phyloP scores from a whole-genome alignment of 2,888 invertebrate species.

The Alloplasta piceator region DNA sequence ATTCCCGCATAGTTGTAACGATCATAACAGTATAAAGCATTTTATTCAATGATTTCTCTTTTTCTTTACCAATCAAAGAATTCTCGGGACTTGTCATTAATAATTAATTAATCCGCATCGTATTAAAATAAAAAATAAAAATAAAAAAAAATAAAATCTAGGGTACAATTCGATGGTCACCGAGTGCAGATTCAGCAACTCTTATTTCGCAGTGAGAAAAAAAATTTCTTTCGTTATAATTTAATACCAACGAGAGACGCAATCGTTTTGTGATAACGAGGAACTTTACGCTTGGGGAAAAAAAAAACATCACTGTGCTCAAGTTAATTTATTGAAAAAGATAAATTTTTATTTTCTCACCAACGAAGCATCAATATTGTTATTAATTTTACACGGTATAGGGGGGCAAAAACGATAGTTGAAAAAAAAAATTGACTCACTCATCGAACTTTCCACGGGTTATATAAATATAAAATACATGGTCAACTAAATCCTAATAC shows the following conservation, averaged over 20 bases:
- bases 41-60: background rate
- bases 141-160: background rate
- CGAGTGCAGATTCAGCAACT: background rate
- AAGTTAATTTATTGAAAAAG: constrained; percentile 4
- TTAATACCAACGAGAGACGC: constrained; percentile 17
- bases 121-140: background rate
- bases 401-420: background rate
- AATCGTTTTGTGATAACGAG: constrained; percentile 7
- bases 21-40: background rate
- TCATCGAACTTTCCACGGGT: constrained; percentile 9
- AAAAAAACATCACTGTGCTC: background rate
- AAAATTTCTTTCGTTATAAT: constrained; percentile 10
- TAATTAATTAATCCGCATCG: background rate
- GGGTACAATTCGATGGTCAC: background rate
- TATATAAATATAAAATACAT: background rate
- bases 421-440: background rate
- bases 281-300: background rate
- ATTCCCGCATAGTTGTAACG: constrained; percentile 29
- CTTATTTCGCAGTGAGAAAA: constrained; percentile 7
- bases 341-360: constrained; percentile 13
- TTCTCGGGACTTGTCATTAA: background rate
- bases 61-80: background rate
- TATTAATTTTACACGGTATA: constrained; percentile 11
- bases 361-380: background rate
- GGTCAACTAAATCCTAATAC: too few relatives aligned